Evolutionary conservation across 2,113 vertebrate species (phyloP).

Genomic region (Festucalex cinctus): DNA sequence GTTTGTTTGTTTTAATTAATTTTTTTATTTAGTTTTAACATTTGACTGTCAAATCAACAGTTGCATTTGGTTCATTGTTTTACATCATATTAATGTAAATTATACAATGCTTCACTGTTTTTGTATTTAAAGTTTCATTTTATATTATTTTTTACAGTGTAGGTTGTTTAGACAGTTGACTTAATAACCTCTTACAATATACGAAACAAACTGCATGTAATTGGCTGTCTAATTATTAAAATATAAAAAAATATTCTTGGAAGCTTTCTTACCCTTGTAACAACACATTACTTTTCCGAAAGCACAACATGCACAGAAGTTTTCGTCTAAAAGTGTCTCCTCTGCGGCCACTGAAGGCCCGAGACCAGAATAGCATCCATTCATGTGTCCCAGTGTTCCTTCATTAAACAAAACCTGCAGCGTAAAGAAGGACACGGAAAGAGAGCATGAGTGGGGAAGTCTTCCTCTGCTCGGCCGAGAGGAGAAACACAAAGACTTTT

Average conservation of each 20-base stretch:
- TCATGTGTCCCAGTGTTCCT: constrained; percentile 37
- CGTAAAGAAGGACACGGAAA: constrained; percentile 20
- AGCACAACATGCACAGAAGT: constrained; percentile 15
- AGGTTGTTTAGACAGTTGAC: neutral
- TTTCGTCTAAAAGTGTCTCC: constrained; percentile 17
- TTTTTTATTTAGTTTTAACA: too few species aligned
- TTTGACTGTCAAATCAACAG: too few species aligned
- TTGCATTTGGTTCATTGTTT: too few species aligned
- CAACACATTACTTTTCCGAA: constrained; percentile 1
- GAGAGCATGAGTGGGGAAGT: constrained; percentile 21
- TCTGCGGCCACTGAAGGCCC: constrained; percentile 23
- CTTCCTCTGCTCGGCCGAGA: constrained; percentile 37
- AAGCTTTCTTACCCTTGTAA: neutral
- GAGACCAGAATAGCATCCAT: constrained; percentile 49
- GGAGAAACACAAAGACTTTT: constrained; percentile 49
- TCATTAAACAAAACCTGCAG: constrained; percentile 40
- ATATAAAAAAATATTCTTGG: neutral
- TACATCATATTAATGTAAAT: too few species aligned
- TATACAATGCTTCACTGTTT: too few species aligned
- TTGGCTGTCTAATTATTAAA: neutral
- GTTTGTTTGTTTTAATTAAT: too few species aligned
- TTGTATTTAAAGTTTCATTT: too few species aligned
- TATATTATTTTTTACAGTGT: neutral
- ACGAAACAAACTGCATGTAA: neutral
- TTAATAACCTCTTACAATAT: neutral